Conservation (phyloP, 2,797 vertebrate species). For the Enteromius viviparus region DNA sequence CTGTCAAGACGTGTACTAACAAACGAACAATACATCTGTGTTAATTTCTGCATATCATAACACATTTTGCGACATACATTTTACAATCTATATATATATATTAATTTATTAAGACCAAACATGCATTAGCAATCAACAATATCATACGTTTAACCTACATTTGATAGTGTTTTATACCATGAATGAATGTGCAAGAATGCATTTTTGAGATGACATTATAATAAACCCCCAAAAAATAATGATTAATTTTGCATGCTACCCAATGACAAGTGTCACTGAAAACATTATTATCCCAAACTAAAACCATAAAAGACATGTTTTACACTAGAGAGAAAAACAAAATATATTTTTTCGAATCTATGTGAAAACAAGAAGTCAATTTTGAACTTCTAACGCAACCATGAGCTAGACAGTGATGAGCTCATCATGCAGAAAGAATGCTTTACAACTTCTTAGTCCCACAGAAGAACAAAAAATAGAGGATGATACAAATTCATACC, state of each 20-base stretch:
- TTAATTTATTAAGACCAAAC: not conserved
- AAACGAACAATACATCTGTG: not conserved
- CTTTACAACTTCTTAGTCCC: slow-evolving; percentile 77
- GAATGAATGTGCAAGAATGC: not conserved
- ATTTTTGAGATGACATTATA: not conserved
- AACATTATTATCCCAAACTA: not conserved
- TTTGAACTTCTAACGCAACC: slow-evolving; percentile 70
- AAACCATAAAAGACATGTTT: too few species aligned
- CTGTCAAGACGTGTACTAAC: not conserved
- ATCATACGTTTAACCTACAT: not conserved
- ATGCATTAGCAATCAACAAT: not conserved
- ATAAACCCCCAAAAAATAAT: not conserved
- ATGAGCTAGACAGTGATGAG: slow-evolving; percentile 69
- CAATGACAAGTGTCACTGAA: not conserved
- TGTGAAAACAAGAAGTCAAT: slow-evolving; percentile 68
- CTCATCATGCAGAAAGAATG: slow-evolving; percentile 74
- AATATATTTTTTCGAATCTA: slow-evolving; percentile 62
- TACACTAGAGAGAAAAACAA: not conserved
- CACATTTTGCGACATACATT: not conserved
- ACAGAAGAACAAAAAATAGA: slow-evolving; percentile 76
- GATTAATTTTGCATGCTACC: not conserved
- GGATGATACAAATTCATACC: slow-evolving; percentile 80
- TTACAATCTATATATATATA: too few species aligned
- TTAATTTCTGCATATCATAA: not conserved
- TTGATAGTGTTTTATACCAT: not conserved